A percentile compares a stretch with the other conserved stretches of the same genome.
phyloP scores from a whole-genome alignment of 1,140 invertebrate genomes.

The Dinothrombium tinctorium region DNA sequence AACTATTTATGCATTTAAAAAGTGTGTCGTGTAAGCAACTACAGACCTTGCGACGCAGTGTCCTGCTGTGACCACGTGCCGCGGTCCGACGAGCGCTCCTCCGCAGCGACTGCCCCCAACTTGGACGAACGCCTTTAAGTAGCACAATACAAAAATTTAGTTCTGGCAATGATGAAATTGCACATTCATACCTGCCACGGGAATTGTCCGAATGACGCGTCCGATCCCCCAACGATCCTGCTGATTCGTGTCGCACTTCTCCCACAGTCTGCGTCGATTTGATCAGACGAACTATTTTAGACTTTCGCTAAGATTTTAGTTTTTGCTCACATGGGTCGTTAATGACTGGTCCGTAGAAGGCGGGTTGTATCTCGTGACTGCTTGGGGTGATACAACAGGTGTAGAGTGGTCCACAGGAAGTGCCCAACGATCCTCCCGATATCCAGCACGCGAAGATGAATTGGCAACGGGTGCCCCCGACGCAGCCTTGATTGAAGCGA shows the following conservation, averaged over 20 bases:
- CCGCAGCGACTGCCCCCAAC: slow-evolving; percentile 77
- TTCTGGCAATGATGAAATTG: not conserved
- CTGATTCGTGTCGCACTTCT: slow-evolving; percentile 38
- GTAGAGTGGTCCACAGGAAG: slow-evolving; percentile 34
- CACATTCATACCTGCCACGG: slow-evolving; percentile 53
- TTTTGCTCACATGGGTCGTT: slow-evolving; percentile 42
- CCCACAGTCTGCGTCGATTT: slow-evolving; percentile 15
- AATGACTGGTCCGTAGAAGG: slow-evolving; percentile 37
- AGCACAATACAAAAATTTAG: slow-evolving; percentile 3
- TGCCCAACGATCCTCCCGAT: slow-evolving; percentile 54
- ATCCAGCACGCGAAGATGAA: slow-evolving; percentile 82
- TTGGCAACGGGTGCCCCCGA: slow-evolving; percentile 42
- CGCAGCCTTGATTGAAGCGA: slow-evolving; percentile 12
- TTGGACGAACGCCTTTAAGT: slow-evolving; percentile 56
- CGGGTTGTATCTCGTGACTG: slow-evolving; percentile 16
- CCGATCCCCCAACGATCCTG: slow-evolving; percentile 77
- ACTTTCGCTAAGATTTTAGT: not conserved
- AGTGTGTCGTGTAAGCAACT: too few relatives aligned
- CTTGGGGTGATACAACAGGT: slow-evolving; percentile 51
- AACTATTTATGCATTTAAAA: too few relatives aligned
- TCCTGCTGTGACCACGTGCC: slow-evolving; percentile 82
- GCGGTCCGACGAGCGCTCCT: slow-evolving; percentile 66
- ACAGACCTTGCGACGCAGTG: slow-evolving; percentile 64
- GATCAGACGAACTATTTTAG: not conserved
- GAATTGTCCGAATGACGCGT: slow-evolving; percentile 76